phyloP scores from a whole-genome alignment of 2,888 invertebrate species.

The Myopa tessellatipennis region DNA sequence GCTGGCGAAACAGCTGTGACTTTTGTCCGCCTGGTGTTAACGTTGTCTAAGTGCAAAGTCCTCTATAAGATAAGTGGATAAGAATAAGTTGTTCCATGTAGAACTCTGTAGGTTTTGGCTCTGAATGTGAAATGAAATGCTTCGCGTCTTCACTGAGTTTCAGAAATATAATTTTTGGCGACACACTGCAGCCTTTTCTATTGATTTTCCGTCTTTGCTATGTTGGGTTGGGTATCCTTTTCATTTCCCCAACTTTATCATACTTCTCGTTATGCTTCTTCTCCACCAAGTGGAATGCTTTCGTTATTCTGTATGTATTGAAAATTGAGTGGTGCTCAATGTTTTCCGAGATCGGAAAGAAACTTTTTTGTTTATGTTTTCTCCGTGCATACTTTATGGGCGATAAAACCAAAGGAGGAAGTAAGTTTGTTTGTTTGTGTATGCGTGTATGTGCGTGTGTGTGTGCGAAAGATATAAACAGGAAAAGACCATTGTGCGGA shows the following conservation, averaged over 20 bases:
- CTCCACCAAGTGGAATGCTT: neutral
- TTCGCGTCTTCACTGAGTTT: neutral
- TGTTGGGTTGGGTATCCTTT: neutral
- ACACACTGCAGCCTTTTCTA: too few relatives aligned
- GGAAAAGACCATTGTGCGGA: neutral
- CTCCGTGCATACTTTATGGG: neutral
- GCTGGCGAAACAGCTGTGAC: neutral
- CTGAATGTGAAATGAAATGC: neutral
- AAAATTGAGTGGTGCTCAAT: neutral
- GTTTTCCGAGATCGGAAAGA: neutral
- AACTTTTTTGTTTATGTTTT: neutral
- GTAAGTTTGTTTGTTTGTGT: neutral
- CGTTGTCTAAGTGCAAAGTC: neutral
- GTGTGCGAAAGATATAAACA: constrained; percentile 29
- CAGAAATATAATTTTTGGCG: neutral
- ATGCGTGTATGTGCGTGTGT: constrained; percentile 47
- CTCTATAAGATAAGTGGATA: neutral
- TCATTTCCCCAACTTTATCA: neutral
- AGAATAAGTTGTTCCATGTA: neutral
- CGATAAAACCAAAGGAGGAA: neutral
- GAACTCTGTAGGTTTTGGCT: neutral
- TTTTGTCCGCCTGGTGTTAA: neutral
- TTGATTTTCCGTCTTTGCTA: too few relatives aligned
- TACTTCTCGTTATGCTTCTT: neutral
- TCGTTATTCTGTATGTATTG: neutral